These are phyloP conservation scores for Synergus umbraculus DNA, from an alignment of 2,888 invertebrate species.

Conservation along the genomic window DNA sequence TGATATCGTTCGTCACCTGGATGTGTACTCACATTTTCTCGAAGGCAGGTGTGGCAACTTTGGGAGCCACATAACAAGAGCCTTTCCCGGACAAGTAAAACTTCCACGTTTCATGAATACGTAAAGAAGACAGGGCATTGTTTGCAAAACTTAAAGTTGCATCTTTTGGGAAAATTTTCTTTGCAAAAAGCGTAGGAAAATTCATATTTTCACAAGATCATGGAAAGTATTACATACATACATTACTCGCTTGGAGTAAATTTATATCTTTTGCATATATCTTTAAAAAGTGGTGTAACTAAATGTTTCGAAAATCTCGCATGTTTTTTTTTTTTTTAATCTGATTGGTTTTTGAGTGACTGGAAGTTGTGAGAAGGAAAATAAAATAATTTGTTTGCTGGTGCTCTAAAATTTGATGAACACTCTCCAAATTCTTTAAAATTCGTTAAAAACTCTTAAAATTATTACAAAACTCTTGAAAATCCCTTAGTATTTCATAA, in stretches of 20 bases:
- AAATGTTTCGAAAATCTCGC: too few species aligned
- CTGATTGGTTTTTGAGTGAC: too few species aligned
- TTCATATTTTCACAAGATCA: background rate
- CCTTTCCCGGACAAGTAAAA: constrained; percentile 11
- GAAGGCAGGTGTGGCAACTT: constrained; percentile 45
- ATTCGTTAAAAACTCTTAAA: too few species aligned
- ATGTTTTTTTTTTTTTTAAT: too few species aligned
- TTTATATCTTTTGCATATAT: background rate
- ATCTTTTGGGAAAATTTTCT: constrained; percentile 2
- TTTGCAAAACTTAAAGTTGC: constrained; percentile 2
- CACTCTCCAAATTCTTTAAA: too few species aligned
- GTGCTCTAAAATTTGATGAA: too few species aligned
- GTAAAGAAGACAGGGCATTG: constrained; percentile 2
- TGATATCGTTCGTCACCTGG: constrained; percentile 47
- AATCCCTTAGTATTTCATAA: too few species aligned
- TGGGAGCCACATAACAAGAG: constrained; percentile 49
- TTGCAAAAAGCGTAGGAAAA: background rate
- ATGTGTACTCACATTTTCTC: constrained; percentile 45
- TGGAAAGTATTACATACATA: background rate
- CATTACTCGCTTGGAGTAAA: background rate
- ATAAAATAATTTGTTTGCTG: too few species aligned
- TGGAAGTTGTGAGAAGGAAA: too few species aligned
- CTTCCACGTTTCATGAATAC: background rate
- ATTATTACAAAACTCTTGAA: too few species aligned
- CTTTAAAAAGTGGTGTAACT: too few species aligned